Percentiles rank a stretch among this genome's conserved stretches.
phyloP scores from a whole-genome alignment of 2,797 vertebrate genomes.

The Poecilia wingei region DNA sequence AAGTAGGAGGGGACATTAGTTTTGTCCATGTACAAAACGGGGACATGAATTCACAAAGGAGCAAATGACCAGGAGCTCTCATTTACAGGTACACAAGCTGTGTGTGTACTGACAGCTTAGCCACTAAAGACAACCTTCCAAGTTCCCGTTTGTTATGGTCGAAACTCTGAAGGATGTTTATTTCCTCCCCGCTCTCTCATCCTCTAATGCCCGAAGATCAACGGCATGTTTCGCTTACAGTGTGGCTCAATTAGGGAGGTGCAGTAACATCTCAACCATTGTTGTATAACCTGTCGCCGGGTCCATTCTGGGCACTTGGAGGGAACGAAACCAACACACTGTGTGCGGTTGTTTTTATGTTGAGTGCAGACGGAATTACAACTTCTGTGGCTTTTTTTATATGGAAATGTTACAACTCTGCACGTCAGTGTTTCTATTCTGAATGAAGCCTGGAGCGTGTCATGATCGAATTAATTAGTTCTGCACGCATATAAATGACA shows the following conservation, averaged over 20 bases:
- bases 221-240: neutral
- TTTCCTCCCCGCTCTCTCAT: neutral
- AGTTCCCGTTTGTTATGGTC: neutral
- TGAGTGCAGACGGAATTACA: neutral
- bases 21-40: neutral
- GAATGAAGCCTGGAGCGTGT: neutral
- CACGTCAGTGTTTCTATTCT: neutral
- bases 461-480: neutral
- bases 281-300: neutral
- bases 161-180: neutral
- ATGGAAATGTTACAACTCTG: neutral
- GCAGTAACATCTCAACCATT: neutral
- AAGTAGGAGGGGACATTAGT: neutral
- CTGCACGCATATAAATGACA: neutral
- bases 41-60: neutral
- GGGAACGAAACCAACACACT: too few relatives aligned
- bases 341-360: neutral
- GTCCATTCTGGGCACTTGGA: too few relatives aligned
- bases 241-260: neutral
- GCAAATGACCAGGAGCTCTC: neutral
- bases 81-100: neutral
- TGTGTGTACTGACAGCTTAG: neutral
- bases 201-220: neutral
- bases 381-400: neutral
- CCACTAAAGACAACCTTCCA: neutral